Conservation (phyloP, 2,888 invertebrate genomes). For the Cyclophora punctaria region DNA sequence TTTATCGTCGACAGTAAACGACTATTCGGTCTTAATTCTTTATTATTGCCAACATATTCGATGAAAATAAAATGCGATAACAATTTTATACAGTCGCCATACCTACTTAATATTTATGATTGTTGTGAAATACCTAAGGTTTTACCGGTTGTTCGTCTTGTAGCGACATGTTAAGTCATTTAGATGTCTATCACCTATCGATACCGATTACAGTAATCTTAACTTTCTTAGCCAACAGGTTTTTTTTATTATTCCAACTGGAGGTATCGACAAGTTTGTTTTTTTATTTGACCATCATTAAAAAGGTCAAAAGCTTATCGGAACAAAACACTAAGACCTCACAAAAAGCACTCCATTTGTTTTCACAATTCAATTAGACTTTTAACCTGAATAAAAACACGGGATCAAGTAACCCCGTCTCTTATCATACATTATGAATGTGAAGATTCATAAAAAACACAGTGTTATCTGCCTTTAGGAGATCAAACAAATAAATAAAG, state of each 20-base stretch:
- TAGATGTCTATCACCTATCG: no score
- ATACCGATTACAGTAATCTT: no score
- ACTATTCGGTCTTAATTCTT: constrained; percentile 39
- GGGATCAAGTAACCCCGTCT: constrained; percentile 6
- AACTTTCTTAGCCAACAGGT: no score
- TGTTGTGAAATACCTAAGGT: no score
- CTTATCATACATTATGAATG: constrained; percentile 15
- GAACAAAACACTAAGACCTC: not conserved
- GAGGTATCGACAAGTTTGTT: no score
- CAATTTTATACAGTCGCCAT: constrained; percentile 17
- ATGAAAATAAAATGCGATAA: constrained; percentile 21
- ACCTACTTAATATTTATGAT: no score
- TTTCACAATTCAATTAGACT: no score
- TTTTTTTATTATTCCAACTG: no score
- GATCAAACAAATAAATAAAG: constrained; percentile 32
- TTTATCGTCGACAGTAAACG: constrained; percentile 41
- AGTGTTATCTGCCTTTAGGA: constrained; percentile 24
- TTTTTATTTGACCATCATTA: no score
- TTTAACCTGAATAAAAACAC: not conserved
- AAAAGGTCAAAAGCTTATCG: not conserved
- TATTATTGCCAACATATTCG: constrained; percentile 24
- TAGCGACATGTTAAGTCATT: no score
- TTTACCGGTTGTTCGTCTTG: no score
- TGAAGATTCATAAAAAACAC: constrained; percentile 16
- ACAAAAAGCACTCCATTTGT: no score